A percentile compares a stretch with the other conserved stretches of the same genome.
These are phyloP conservation scores for Elaeidobius kamerunicus DNA, from an alignment of 2,888 invertebrate species.

Conservation along the genomic window DNA sequence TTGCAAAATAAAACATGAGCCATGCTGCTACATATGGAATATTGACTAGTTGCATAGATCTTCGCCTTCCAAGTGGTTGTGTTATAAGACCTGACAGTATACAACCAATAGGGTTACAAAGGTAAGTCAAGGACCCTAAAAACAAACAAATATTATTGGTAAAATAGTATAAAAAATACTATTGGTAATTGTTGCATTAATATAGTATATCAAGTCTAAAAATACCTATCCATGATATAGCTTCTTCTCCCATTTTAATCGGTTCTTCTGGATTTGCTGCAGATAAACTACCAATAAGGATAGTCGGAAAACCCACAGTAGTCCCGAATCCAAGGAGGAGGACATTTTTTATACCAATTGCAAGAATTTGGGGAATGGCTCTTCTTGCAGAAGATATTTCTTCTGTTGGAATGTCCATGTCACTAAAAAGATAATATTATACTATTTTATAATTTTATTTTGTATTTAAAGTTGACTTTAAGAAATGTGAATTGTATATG, in stretches of 20 bases:
- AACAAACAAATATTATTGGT: no score
- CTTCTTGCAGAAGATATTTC: slow-evolving; percentile 34
- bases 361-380: slow-evolving; percentile 69
- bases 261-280: slow-evolving; percentile 46
- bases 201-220: no score
- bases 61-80: slow-evolving; percentile 66
- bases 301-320: slow-evolving; percentile 78
- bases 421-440: slow-evolving; percentile 6
- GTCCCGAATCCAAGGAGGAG: slow-evolving; percentile 74
- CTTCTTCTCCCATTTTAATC: slow-evolving; percentile 56
- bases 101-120: slow-evolving; percentile 77
- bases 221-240: slow-evolving; percentile 75
- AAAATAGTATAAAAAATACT: no score
- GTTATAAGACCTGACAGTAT: slow-evolving; percentile 69
- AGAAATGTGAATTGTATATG: no score
- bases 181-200: no score
- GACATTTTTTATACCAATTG: slow-evolving; percentile 77
- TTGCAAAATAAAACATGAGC: slow-evolving; percentile 67
- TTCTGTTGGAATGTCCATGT: background rate
- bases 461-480: no score
- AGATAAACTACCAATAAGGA: slow-evolving; percentile 71
- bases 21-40: slow-evolving; percentile 72
- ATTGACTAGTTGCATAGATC: slow-evolving; percentile 73
- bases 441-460: no score
- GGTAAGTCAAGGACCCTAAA: slow-evolving; percentile 71